These are phyloP conservation scores for Nesogale talazaci DNA, from an alignment of 2,113 vertebrate genomes.

Conservation along the genomic window DNA sequence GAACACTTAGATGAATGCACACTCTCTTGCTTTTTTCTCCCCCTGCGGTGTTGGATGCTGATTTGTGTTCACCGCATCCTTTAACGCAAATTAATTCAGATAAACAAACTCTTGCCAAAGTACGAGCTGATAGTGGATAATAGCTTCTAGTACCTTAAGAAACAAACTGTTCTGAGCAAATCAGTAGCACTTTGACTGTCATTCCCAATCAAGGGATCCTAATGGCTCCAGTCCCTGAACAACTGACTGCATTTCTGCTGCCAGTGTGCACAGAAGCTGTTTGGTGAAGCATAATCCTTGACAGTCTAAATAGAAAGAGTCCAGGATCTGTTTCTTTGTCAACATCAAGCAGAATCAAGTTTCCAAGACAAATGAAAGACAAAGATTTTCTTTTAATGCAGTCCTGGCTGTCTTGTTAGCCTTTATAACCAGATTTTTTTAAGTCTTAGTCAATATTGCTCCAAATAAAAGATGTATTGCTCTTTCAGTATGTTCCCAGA, in stretches of 20 bases:
- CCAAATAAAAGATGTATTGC: conserved; percentile 18
- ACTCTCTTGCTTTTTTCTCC: conserved; percentile 38
- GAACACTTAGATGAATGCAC: conserved; percentile 23
- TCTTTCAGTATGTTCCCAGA: background rate
- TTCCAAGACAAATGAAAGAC: conserved; percentile 71
- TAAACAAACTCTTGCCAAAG: conserved; percentile 50
- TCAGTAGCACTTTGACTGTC: conserved; percentile 44
- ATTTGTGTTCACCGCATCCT: background rate
- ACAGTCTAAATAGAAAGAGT: conserved; percentile 63
- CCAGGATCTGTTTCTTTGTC: conserved; percentile 60
- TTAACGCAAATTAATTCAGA: conserved; percentile 52
- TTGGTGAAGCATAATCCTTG: conserved; percentile 53
- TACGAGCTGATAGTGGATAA: background rate
- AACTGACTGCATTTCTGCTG: conserved; percentile 54
- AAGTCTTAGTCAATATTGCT: background rate
- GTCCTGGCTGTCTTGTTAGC: background rate
- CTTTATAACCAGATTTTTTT: conserved; percentile 22
- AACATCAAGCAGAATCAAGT: background rate
- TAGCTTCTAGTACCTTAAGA: conserved; percentile 32
- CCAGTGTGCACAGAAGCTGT: conserved; percentile 56
- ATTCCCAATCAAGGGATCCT: conserved; percentile 33
- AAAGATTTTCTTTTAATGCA: conserved; percentile 1
- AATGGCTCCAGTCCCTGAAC: conserved; percentile 22
- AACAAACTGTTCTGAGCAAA: conserved; percentile 41
- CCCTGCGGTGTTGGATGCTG: background rate